Conservation (phyloP, 2,888 invertebrate genomes). For the Cantharis flavilabris region DNA sequence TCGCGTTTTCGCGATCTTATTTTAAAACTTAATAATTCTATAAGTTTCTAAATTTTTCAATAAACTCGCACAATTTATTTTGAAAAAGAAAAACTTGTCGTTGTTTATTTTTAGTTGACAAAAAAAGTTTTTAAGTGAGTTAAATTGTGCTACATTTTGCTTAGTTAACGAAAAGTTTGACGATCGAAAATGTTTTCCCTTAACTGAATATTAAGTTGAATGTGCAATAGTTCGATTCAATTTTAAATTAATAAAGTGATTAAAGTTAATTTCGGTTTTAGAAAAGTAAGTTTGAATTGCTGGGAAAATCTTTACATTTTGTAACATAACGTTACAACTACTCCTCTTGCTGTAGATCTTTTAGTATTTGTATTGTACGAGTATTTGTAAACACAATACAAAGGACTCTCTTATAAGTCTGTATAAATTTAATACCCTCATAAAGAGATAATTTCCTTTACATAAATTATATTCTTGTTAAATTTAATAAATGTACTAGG, state of each 20-base stretch:
- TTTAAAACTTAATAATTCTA: conserved; percentile 25
- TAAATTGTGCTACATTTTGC: background rate
- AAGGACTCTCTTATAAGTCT: conserved; percentile 15
- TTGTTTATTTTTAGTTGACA: background rate
- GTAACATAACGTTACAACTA: background rate
- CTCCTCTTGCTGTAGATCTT: background rate
- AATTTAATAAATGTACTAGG: background rate
- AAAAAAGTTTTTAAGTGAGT: background rate
- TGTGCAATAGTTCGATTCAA: background rate
- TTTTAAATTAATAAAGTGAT: background rate
- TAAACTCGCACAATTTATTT: background rate
- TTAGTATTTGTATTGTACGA: background rate
- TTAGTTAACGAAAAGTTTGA: background rate
- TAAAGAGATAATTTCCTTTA: conserved; percentile 14
- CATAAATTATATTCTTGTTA: background rate
- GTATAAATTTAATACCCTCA: conserved; percentile 14
- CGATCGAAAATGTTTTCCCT: background rate
- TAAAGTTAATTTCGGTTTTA: background rate
- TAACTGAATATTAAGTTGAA: background rate
- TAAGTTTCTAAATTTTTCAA: conserved; percentile 15
- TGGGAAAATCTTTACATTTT: background rate
- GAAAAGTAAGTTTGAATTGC: background rate
- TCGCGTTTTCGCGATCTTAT: conserved; percentile 32
- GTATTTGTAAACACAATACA: conserved; percentile 22
- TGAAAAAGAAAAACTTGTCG: background rate